A percentile compares a stretch with the other conserved stretches of the same genome.
phyloP scores from a whole-genome alignment of 23 tunicate genomes.

The Halocynthia aurantium region DNA sequence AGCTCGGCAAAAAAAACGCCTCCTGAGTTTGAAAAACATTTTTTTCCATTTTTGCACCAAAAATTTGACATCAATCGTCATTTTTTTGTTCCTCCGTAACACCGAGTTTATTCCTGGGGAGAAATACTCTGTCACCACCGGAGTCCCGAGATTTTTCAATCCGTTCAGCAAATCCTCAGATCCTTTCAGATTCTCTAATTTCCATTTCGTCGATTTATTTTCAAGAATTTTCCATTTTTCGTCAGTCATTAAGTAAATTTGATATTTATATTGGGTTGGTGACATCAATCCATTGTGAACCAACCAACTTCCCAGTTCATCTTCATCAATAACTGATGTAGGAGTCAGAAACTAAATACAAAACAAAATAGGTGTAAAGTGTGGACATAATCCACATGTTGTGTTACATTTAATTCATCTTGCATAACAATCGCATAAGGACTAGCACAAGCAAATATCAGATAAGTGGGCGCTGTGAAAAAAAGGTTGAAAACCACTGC shows the following conservation, averaged over 20 bases:
- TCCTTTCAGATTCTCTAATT: neutral
- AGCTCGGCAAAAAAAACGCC: neutral
- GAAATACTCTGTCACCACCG: neutral
- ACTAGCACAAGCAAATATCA: no score
- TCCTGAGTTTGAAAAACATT: neutral
- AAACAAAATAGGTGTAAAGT: neutral
- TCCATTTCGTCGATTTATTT: neutral
- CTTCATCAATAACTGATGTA: neutral
- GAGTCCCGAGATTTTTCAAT: neutral
- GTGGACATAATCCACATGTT: no score
- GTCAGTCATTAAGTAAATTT: neutral
- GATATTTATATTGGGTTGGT: conserved; percentile 4
- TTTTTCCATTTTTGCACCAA: conserved; percentile 9
- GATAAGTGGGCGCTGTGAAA: no score
- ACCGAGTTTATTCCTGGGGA: neutral
- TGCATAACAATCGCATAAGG: no score
- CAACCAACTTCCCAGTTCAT: neutral
- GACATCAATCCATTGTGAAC: neutral
- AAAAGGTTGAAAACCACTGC: no score
- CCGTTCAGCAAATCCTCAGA: neutral
- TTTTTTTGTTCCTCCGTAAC: neutral
- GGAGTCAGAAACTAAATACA: neutral
- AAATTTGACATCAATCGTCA: neutral
- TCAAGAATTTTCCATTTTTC: neutral
- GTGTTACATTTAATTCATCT: no score